Evolutionary conservation across 2,888 invertebrate species (phyloP).

Genomic region (Trissoscelio sp.): DNA sequence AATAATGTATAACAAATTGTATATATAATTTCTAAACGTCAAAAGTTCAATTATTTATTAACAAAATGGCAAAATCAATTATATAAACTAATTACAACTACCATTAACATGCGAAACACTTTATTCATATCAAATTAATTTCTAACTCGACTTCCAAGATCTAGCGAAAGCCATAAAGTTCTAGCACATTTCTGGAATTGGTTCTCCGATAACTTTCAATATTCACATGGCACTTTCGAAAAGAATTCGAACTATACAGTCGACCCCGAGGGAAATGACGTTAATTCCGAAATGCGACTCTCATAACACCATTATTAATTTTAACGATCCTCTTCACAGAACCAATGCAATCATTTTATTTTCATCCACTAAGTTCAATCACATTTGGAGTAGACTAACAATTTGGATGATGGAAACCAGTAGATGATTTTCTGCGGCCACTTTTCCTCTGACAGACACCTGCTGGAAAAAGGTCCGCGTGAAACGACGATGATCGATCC

Average conservation of each 20-base stretch:
- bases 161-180: neutral
- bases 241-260: neutral
- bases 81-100: too few species aligned
- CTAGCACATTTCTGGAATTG: neutral
- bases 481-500: conserved; percentile 60
- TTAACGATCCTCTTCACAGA: conserved; percentile 19
- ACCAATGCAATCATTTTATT: conserved; percentile 14
- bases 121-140: neutral
- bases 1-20: too few species aligned
- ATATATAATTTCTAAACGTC: too few species aligned
- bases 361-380: neutral
- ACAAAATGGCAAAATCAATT: too few species aligned
- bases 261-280: conserved; percentile 30
- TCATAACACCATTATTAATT: neutral
- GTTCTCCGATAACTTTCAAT: neutral
- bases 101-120: neutral
- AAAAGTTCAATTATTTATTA: too few species aligned
- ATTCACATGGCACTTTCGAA: neutral
- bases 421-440: conserved; percentile 11
- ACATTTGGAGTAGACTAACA: conserved; percentile 2
- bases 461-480: conserved; percentile 49
- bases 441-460: conserved; percentile 42
- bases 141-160: neutral
- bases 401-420: conserved; percentile 1
- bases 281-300: conserved; percentile 29